phyloP scores from a whole-genome alignment of 2,113 vertebrate species.

The Gadus chalcogrammus region DNA sequence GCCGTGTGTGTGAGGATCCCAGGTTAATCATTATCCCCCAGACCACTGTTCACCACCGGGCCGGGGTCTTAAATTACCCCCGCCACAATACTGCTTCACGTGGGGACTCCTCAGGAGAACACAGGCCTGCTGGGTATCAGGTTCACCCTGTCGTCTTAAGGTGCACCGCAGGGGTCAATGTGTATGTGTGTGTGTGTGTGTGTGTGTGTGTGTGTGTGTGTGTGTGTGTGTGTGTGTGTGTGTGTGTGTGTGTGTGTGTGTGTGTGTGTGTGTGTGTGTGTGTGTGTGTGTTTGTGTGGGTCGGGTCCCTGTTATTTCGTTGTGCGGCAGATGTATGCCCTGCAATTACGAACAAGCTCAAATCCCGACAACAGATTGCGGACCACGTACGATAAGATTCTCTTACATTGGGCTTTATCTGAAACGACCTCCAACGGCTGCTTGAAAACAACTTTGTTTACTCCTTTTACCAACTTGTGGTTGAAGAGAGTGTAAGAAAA shows the following conservation, averaged over 20 bases:
- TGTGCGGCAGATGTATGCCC: conserved; percentile 54
- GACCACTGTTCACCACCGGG: conserved; percentile 57
- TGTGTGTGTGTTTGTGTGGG: conserved; percentile 40
- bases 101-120: conserved; percentile 33
- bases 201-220: conserved; percentile 32
- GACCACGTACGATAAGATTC: background rate
- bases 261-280: conserved; percentile 22
- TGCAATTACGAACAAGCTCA: conserved; percentile 36
- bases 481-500: too few species aligned
- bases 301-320: conserved; percentile 43
- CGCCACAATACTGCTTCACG: conserved; percentile 56
- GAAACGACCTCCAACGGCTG: background rate
- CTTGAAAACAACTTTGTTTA: background rate
- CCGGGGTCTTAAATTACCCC: conserved; percentile 60
- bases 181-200: conserved; percentile 31
- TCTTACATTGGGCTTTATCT: conserved; percentile 7
- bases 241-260: conserved; percentile 23
- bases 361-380: conserved; percentile 24
- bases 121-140: conserved; percentile 45
- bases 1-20: conserved; percentile 41
- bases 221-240: conserved; percentile 30
- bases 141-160: conserved; percentile 50
- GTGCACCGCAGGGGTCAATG: conserved; percentile 18
- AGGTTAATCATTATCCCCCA: conserved; percentile 59
- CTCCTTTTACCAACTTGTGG: background rate